These are phyloP conservation scores for Ruditapes philippinarum DNA, from an alignment of 1,140 invertebrate species.

Conservation along the genomic window DNA sequence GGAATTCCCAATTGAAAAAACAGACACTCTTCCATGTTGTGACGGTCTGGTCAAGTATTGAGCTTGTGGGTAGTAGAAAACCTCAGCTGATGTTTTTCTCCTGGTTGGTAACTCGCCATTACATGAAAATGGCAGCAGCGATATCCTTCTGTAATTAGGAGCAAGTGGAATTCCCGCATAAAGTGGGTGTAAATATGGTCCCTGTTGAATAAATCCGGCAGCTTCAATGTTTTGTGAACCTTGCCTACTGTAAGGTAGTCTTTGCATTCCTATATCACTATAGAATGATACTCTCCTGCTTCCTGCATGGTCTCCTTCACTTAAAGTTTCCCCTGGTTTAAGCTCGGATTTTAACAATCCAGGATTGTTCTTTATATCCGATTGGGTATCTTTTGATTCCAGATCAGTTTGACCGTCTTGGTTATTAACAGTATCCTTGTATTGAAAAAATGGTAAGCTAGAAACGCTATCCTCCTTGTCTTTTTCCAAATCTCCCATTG, in stretches of 20 bases:
- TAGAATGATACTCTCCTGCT: slow-evolving; percentile 53
- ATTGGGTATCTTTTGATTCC: background rate
- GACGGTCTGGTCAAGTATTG: background rate
- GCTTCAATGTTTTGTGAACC: slow-evolving; percentile 10
- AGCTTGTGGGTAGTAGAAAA: slow-evolving; percentile 18
- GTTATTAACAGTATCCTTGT: background rate
- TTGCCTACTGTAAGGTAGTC: slow-evolving; percentile 29
- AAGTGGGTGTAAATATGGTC: slow-evolving; percentile 45
- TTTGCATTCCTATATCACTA: slow-evolving; percentile 14
- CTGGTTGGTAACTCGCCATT: background rate
- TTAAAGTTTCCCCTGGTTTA: background rate
- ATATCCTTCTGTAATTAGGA: slow-evolving; percentile 28
- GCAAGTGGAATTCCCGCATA: slow-evolving; percentile 45
- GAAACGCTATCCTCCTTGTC: background rate
- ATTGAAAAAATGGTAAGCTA: slow-evolving; percentile 1
- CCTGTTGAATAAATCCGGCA: background rate
- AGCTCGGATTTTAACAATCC: slow-evolving; percentile 17
- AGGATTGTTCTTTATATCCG: background rate
- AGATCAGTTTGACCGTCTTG: background rate
- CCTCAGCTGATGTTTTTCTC: slow-evolving; percentile 46
- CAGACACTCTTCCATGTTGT: slow-evolving; percentile 48
- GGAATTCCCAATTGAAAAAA: slow-evolving; percentile 45
- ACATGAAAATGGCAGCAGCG: background rate
- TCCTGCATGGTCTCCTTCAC: background rate
- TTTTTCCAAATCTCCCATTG: background rate